Evolutionary conservation across 2,113 vertebrate species (phyloP).

Genomic region (Cettia cetti): DNA sequence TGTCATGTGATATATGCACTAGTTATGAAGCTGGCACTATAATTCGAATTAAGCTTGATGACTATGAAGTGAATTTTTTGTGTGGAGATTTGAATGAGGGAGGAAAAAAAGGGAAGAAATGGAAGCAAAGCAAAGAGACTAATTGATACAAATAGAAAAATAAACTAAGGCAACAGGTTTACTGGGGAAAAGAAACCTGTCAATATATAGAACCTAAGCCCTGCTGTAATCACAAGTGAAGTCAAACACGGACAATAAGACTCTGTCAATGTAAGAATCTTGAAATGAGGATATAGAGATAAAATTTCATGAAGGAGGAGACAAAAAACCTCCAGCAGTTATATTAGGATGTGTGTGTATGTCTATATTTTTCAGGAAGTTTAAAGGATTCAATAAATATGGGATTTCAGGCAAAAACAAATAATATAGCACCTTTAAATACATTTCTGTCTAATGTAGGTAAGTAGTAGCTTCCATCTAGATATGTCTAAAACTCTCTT

Average conservation of each 20-base stretch:
- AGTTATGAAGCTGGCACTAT: background rate
- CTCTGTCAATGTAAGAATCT: background rate
- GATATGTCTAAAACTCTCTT: background rate
- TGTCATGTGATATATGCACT: background rate
- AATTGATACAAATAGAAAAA: background rate
- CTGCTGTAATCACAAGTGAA: background rate
- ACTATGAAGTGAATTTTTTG: background rate
- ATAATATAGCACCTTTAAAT: background rate
- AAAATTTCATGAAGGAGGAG: background rate
- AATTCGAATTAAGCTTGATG: background rate
- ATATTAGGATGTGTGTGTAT: background rate
- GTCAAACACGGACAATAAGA: background rate
- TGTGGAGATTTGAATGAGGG: background rate
- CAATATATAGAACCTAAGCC: background rate
- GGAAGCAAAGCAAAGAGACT: background rate
- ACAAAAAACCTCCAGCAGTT: background rate
- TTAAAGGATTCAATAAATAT: background rate
- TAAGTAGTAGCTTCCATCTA: background rate
- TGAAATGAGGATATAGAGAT: background rate
- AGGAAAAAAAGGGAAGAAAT: background rate
- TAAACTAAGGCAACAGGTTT: background rate
- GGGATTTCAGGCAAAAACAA: background rate
- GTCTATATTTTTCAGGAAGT: background rate
- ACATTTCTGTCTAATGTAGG: background rate
- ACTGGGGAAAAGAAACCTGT: background rate